Evolutionary conservation across 2,888 invertebrate species (phyloP).

Genomic region (Agrilus mali): DNA sequence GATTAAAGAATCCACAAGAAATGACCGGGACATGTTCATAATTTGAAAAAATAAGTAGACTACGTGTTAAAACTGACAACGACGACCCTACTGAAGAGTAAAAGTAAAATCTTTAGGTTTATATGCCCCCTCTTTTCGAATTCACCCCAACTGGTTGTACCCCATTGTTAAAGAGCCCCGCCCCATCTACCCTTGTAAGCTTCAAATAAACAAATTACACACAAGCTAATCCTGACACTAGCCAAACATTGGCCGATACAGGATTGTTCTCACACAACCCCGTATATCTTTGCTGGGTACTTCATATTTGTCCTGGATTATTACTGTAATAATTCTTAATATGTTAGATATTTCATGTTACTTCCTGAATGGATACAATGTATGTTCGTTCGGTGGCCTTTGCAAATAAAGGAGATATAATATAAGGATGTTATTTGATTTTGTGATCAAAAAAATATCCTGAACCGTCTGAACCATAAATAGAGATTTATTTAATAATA

Average conservation of each 20-base stretch:
- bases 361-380: no score
- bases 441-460: no score
- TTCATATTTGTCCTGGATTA: neutral
- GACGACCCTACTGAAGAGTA: slow-evolving; percentile 14
- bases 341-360: no score
- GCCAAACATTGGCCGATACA: slow-evolving; percentile 23
- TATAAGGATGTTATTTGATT: no score
- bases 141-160: slow-evolving; percentile 21
- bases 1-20: slow-evolving; percentile 68
- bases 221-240: slow-evolving; percentile 23
- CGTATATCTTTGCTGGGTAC: neutral
- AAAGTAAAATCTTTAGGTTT: slow-evolving; percentile 16
- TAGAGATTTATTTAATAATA: no score
- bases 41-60: neutral
- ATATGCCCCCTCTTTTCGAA: slow-evolving; percentile 25
- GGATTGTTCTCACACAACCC: slow-evolving; percentile 4
- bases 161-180: slow-evolving; percentile 26
- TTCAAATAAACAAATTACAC: slow-evolving; percentile 27
- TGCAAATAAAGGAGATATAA: no score
- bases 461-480: no score
- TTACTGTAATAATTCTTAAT: no score
- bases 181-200: slow-evolving; percentile 23
- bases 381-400: no score
- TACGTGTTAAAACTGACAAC: slow-evolving; percentile 1
- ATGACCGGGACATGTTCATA: slow-evolving; percentile 64